Evolutionary conservation across 2,797 vertebrate genomes (phyloP).

Genomic region (Enteromius unitaeniatus): DNA sequence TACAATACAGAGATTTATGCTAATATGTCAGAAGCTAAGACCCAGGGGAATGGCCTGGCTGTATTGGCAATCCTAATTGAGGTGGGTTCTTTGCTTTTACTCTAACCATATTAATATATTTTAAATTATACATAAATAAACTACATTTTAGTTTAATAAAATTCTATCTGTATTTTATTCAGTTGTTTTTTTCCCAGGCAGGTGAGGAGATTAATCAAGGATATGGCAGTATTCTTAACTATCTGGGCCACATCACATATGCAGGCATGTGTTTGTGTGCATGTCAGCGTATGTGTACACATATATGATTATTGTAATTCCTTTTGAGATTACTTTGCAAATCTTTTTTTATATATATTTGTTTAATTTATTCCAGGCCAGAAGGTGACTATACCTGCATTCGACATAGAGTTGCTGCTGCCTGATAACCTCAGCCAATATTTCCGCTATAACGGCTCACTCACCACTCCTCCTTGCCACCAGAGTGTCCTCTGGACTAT

Average conservation of each 20-base stretch:
- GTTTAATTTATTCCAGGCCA: constrained; percentile 73
- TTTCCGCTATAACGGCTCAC: constrained; percentile 91
- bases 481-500: constrained; percentile 91
- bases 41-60: constrained; percentile 80
- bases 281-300: background rate
- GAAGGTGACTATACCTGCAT: constrained; percentile 79
- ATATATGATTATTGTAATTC: background rate
- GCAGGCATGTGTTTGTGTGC: constrained; percentile 70
- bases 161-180: background rate
- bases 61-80: constrained; percentile 89
- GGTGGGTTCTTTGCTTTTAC: constrained; percentile 70
- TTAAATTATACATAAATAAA: no score
- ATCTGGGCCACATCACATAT: constrained; percentile 81
- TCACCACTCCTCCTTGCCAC: constrained; percentile 92
- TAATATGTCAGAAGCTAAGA: constrained; percentile 79
- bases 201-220: constrained; percentile 81
- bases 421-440: constrained; percentile 83
- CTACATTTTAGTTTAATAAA: background rate
- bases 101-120: background rate
- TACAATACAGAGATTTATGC: constrained; percentile 85
- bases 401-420: constrained; percentile 85
- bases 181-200: constrained; percentile 69
- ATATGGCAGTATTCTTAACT: constrained; percentile 84
- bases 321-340: background rate
- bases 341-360: background rate